Base-by-base conservation (phyloP, 2,797 vertebrate species). In the Xiphophorus birchmanni region DNA sequence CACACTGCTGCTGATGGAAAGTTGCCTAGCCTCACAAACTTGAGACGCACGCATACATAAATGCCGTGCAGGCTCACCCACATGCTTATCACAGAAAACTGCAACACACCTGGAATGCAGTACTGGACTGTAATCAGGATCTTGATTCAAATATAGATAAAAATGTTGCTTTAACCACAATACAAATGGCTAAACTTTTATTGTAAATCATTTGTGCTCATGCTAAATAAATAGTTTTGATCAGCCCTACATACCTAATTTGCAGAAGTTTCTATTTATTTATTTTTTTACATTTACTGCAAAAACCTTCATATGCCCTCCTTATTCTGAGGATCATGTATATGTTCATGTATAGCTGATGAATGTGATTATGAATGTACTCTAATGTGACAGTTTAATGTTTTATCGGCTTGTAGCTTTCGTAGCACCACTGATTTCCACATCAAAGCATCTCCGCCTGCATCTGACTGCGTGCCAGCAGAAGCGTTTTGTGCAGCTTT, bases 71-170 rank as follows among this genome's bases (percentile, higher is more conserved):
- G 86, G 60, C 83, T 86, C 71, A 73, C 85, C 86, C 88, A 77
- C 84, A 87, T 89, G 85, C 79, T 90, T 81, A 87, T 91, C 87
- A 92, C 78, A 86, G 84, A 75, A 73, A 75, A 84, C 60, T 84
- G 80, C 74, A 83, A 74, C 81, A 88, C 74, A 15, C 74, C 37
- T 56, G 88, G 91, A 89, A 89, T 91, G 87, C 18, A 10, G 60
- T 56, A 73, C 81, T 88, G 86, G 83, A 86, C 86, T 87, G 82
- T 84, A 88, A 91, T 90, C 89, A 88, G 82, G 84, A 88, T 80
- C 82, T 78, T 87, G 84, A 89, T 84, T 83, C 87, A 88, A 84
- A 90, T 84, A 35, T 79, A 84, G 86, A 85, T 89, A 80, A 12
- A 85, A 83, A 87, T 69, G 80, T 58, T 74, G 40, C 35, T 86